Percentiles rank a stretch among this genome's conserved stretches.
These are phyloP conservation scores for Aphelinus atriplicis DNA, from an alignment of 1,140 invertebrate species.

Conservation along the genomic window DNA sequence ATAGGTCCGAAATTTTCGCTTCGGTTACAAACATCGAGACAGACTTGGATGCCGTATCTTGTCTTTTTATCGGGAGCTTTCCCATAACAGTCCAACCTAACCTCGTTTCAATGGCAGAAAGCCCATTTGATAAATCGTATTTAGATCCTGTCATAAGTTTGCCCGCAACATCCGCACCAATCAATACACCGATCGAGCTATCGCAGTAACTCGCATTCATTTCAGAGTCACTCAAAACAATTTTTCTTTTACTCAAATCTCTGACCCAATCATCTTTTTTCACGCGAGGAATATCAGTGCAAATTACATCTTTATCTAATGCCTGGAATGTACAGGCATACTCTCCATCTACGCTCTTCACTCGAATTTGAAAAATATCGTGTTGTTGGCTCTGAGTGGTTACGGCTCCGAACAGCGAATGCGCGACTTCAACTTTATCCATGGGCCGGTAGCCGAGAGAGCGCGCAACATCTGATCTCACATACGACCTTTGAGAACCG, in stretches of 20 bases:
- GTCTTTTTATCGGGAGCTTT: constrained; percentile 35
- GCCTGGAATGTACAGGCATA: too few species aligned
- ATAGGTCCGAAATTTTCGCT: constrained; percentile 47
- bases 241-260: constrained; percentile 30
- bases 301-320: constrained; percentile 41
- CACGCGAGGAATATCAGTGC: constrained; percentile 20
- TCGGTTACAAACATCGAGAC: background rate
- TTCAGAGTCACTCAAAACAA: constrained; percentile 39
- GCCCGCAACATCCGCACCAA: constrained; percentile 51
- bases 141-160: constrained; percentile 53
- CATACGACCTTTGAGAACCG: constrained; percentile 42
- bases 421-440: constrained; percentile 13
- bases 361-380: constrained; percentile 31
- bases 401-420: constrained; percentile 40
- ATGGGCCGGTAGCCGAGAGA: constrained; percentile 36
- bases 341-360: constrained; percentile 35
- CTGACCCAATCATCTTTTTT: constrained; percentile 16
- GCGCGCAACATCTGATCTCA: constrained; percentile 38
- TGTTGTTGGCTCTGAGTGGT: constrained; percentile 24
- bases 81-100: constrained; percentile 54
- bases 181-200: constrained; percentile 45
- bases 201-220: background rate
- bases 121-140: constrained; percentile 44
- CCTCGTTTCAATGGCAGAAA: constrained; percentile 53
- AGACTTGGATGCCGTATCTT: background rate